Evolutionary conservation across 2,113 vertebrate species (phyloP), one percentile per base, ranked within the genome.

Genomic region (Periophthalmus modestus): DNA sequence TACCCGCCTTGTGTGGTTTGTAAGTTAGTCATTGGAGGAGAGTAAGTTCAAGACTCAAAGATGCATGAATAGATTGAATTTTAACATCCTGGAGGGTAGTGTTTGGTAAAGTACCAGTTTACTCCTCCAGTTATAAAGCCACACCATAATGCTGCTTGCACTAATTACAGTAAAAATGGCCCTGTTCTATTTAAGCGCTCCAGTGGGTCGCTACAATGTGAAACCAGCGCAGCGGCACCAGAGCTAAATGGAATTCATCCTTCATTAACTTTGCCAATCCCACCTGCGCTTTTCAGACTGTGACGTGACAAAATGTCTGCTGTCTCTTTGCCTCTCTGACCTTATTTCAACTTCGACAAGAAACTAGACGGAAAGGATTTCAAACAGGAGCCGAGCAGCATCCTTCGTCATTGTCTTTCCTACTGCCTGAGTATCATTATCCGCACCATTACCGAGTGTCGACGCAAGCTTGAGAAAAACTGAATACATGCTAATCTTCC

Each of bases 401-500:
- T 80, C 71, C 76, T 65, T 34, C 19, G 18, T 78, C 75, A 75
- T 77, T 47, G 68, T 77, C 15, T 6, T 23, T 70, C 12, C 54
- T 57, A 73, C 68, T 58, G 50, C 71, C 66, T 75, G 62, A 72
- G 82, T 72, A 72, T 78, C 58, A 78, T 86, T 66, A 66, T 36
- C 0, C 71, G 62, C 57, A 39, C 73, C 72, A 47, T 81, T 69
- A 85, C 54, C 39, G 57, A 3, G 7, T 16, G 10, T 21, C 39
- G 52, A 43, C 47, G 69, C 72, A 67, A 34, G 54, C 68, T 59
- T 23, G 23, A 82, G 74, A 68, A 78, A 69, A 72, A 66, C 50
- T 80, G 48, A 33, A 24, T 66, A 77, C 70, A 85, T 86, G 77
- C 74, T 86, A 82, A 88, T 82, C 46, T 24, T 13, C 23, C 1